A percentile compares a stretch with the other conserved stretches of the same genome.
phyloP scores from a whole-genome alignment of 2,113 vertebrate genomes.

The human (Homo sapiens) region GRCh38 chr1:96787501-96788000 shows the following conservation, averaged over 20 bases:
- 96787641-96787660: not conserved
- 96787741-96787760: not conserved
- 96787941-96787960: not conserved
- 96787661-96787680: not conserved
- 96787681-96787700: not conserved
- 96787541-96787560: not conserved
- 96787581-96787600: not conserved
- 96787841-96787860: not conserved
- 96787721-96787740: not conserved
- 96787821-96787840: not conserved
- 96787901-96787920: not conserved
- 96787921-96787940: slow-evolving; percentile 5
- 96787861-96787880: not conserved
- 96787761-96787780: not conserved
- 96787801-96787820: not conserved
- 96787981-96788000: not conserved
- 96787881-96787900: not conserved
- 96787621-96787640: not conserved
- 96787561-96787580: slow-evolving; percentile 1
- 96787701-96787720: slow-evolving; percentile 9
- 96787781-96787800: not conserved
- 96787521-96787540: not conserved
- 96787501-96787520: not conserved
- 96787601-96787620: slow-evolving; percentile 20
- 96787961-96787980: not conserved